Base-by-base conservation (phyloP, 2,113 vertebrate genomes). In the Gopherus flavomarginatus region DNA sequence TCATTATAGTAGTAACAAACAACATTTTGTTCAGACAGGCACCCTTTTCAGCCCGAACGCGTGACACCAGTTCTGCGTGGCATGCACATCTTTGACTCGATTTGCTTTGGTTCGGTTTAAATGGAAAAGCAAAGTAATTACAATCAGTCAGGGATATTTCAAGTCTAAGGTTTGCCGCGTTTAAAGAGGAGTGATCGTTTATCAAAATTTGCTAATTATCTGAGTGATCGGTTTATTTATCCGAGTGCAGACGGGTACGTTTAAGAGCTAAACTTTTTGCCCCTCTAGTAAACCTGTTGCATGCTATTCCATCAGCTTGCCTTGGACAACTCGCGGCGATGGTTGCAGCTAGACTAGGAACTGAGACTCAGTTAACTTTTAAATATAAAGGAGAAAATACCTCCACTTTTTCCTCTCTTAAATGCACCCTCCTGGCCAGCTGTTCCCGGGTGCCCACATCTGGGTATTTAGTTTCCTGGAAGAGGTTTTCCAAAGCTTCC, bases 321-420 rank as follows among this genome's bases (percentile, higher is more conserved):
- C 31, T 52, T 26, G 3, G 11, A 35, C 56, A 13, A n/a, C 6
- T 49, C 79, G 1, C 3, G 2, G 83, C 6, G 7, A 5, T 6
- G 13, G 5, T 65, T 6, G 49, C 47, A 0, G 11, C 38, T 38
- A 22, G 35, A 21, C n/a, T 72, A 72, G 17, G n/a, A 5, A 22
- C 4, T 10, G 65, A 21, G 19, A 38, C n/a, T 3, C 35, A 12
- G 9, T 42, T 59, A 1, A 22, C 42, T 1, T 52, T 83, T 17
- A 47, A 17, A 50, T 0, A 26, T 3, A 8, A 81, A 47, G 88
- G 83, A 21, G n/a, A 2, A 59, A 88, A 78, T 97, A 99, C 99
- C 99, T 99, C 99, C 49, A 99, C 99, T 97, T 99, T 99, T 97
- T 99, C 99, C 98, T 99, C 99, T 22, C 99, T 98, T 88, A 99